Conservation (phyloP, 2,888 invertebrate genomes). For the Bombylius discolor region DNA sequence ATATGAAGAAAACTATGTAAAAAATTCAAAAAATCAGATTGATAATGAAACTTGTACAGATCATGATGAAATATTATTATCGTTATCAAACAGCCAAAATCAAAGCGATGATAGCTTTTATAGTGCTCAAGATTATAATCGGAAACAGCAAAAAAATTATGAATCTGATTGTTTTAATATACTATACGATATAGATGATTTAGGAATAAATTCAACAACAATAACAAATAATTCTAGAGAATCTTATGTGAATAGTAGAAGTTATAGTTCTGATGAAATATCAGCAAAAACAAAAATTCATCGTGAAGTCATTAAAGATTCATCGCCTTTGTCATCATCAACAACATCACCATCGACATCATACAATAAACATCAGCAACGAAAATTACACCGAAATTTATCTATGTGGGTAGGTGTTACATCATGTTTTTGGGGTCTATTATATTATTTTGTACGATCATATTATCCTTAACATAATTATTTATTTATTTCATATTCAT, state of each 20-base stretch:
- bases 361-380: neutral
- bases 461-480: constrained; percentile 33
- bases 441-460: constrained; percentile 58
- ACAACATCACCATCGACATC: neutral
- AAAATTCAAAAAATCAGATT: neutral
- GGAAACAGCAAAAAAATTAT: neutral
- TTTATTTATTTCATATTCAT: neutral
- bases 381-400: constrained; percentile 37
- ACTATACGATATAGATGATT: too few species aligned
- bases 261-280: too few species aligned
- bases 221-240: too few species aligned
- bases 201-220: too few species aligned
- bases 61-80: too few species aligned
- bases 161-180: too few species aligned
- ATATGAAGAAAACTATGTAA: too few species aligned
- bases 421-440: constrained; percentile 77
- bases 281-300: too few species aligned
- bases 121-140: neutral
- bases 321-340: too few species aligned
- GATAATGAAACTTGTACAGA: neutral
- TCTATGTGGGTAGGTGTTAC: constrained; percentile 80
- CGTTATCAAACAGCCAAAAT: too few species aligned
- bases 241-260: too few species aligned
- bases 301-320: too few species aligned
- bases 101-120: constrained; percentile 1